phyloP scores from a whole-genome alignment of 2,888 invertebrate genomes.

The Heliconius sara region DNA sequence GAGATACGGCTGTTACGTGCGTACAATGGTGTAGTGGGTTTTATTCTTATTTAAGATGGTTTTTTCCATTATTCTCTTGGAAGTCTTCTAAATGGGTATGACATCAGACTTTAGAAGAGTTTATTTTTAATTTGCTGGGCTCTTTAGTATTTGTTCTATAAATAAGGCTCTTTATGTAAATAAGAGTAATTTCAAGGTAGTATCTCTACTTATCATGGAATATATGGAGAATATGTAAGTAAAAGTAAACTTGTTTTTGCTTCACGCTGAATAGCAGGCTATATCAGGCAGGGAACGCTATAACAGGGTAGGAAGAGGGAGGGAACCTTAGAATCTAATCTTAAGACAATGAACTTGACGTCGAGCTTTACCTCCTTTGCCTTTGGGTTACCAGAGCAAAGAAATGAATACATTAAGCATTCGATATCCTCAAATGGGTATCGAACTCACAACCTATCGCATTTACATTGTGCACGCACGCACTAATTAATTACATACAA shows the following conservation, averaged over 20 bases:
- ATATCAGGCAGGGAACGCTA: no score
- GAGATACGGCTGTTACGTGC: conserved; percentile 19
- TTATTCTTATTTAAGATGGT: conserved; percentile 12
- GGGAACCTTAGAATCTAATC: background rate
- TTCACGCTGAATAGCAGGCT: no score
- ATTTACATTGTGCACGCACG: no score
- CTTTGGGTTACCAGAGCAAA: no score
- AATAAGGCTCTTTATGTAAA: background rate
- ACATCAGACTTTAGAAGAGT: conserved; percentile 4
- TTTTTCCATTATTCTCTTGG: background rate
- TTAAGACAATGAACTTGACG: no score
- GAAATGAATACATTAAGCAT: no score
- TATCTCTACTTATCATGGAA: background rate
- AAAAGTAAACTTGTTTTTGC: no score
- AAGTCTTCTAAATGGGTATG: conserved; percentile 9
- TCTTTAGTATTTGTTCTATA: background rate
- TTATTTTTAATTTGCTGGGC: background rate
- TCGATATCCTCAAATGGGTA: no score
- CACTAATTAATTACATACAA: background rate
- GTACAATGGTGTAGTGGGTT: background rate
- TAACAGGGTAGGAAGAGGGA: no score
- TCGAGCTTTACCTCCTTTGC: no score
- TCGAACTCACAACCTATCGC: no score
- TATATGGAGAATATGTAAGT: background rate
- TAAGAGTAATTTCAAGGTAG: background rate